A percentile compares a stretch with the other conserved stretches of the same genome.
Conservation (phyloP, 2,888 invertebrate species). For the Latrodectus elegans region DNA sequence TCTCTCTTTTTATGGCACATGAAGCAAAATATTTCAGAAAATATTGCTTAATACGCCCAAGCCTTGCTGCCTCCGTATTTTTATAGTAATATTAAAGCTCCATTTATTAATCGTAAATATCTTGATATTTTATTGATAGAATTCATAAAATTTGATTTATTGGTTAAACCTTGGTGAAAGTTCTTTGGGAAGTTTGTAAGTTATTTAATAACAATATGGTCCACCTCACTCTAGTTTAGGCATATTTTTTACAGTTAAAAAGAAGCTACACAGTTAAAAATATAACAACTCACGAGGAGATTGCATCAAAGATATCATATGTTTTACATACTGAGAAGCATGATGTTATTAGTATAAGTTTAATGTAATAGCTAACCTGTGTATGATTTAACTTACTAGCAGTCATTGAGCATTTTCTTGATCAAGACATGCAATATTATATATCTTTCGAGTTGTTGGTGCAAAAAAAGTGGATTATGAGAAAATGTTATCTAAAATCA, state of each 20-base stretch:
- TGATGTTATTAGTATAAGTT: no score
- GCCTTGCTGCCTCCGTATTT: conserved; percentile 45
- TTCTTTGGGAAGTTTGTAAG: conserved; percentile 11
- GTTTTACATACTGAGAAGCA: no score
- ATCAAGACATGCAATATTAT: no score
- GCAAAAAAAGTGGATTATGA: no score
- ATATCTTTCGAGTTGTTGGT: no score
- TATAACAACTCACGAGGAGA: no score
- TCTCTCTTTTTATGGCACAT: conserved; percentile 50
- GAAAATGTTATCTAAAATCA: no score
- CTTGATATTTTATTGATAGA: conserved; percentile 62
- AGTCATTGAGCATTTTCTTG: no score
- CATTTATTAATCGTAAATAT: conserved; percentile 66
- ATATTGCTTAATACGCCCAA: conserved; percentile 56
- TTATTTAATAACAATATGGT: conserved; percentile 7
- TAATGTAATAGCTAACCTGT: no score
- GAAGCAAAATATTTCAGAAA: conserved; percentile 56
- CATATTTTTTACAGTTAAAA: background rate
- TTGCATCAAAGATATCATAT: no score
- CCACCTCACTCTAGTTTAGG: background rate
- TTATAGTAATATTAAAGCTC: conserved; percentile 64
- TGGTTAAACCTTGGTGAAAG: conserved; percentile 12
- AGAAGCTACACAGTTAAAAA: no score
- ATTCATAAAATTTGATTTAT: conserved; percentile 64
- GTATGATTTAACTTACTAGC: no score